Base-by-base conservation (phyloP, 2,888 invertebrate genomes). In the Drosophila prolongata region DNA sequence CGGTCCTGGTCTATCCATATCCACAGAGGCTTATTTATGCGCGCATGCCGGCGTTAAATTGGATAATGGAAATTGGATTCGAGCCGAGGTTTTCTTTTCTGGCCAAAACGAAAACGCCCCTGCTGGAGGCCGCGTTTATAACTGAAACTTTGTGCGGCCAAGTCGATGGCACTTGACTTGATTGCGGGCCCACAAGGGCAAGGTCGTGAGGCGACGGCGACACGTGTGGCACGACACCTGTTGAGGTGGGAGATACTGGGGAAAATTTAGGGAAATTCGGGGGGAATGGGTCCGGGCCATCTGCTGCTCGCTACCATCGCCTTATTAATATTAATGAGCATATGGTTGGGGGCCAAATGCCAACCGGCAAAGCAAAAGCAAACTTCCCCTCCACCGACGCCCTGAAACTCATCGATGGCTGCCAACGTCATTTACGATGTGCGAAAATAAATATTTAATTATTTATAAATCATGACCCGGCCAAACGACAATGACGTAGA, bases 381-480 rank as follows among this genome's bases (percentile, higher is more conserved):
- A 6, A 42, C 44, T 42, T 30, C 16, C 30, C 13, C 11, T 6
- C 37, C 42, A 16, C 49, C 37, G 35, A 11, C 14, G 16, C 27
- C 47, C 40, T 13, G n/a, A 13, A 19, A 44, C 52, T 60, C 55
- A 77, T 72, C 58, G 72, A 67, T 69, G 54, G 52, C 58, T 65
- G 66, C 58, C 73, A 64, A 75, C 75, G 77, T 81, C 82, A 82
- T 72, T 73, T 88, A 85, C 78, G 66, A 83, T 67, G 88, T 82
- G 88, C 88, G 70, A 83, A 82, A 83, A 83, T 82, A 88, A 88
- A 86, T 88, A 83, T 86, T 87, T 88, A 82, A 83, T 86, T 88
- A 82, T 83, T 83, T 88, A 82, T 88, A 88, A 83, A 85, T 83
- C 88, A 83, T 85, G 82, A 75, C 73, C 77, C 65, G 87, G 58